These are phyloP conservation scores for Trachelipus rathkii DNA, from an alignment of 1,140 invertebrate genomes.

Conservation along the genomic window DNA sequence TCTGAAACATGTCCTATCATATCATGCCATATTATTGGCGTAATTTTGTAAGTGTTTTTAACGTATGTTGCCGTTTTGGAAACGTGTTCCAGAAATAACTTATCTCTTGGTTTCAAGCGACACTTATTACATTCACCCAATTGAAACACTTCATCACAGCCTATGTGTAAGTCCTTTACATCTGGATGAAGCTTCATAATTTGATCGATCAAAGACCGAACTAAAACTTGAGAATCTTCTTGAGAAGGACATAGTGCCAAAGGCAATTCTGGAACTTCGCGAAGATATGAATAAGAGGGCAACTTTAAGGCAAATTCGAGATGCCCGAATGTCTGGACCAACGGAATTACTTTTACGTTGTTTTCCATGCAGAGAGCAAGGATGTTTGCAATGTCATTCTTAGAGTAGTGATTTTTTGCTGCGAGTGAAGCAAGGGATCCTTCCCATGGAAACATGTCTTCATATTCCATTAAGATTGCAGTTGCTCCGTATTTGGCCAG, in stretches of 20 bases:
- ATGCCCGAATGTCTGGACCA: constrained; percentile 95
- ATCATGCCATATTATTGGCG: constrained; percentile 87
- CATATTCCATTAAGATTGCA: constrained; percentile 81
- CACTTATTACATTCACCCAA: constrained; percentile 75
- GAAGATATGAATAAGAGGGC: constrained; percentile 65
- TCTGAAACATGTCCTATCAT: constrained; percentile 70
- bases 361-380: constrained; percentile 61
- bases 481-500: constrained; percentile 64
- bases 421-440: constrained; percentile 63
- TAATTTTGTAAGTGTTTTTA: constrained; percentile 51
- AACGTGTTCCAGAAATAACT: constrained; percentile 50
- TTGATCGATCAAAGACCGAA: constrained; percentile 78
- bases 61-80: constrained; percentile 52
- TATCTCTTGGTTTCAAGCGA: constrained; percentile 54
- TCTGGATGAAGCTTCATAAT: constrained; percentile 59
- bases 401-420: constrained; percentile 72
- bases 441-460: constrained; percentile 94
- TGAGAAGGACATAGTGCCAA: constrained; percentile 79
- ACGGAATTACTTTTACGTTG: constrained; percentile 75
- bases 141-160: constrained; percentile 64
- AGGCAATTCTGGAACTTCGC: constrained; percentile 71
- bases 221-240: constrained; percentile 64
- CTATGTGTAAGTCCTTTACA: constrained; percentile 57
- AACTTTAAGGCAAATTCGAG: constrained; percentile 85
- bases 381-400: constrained; percentile 64